Evolutionary conservation across 2,797 vertebrate genomes (phyloP).

Genomic region (Sebastes cheni): DNA sequence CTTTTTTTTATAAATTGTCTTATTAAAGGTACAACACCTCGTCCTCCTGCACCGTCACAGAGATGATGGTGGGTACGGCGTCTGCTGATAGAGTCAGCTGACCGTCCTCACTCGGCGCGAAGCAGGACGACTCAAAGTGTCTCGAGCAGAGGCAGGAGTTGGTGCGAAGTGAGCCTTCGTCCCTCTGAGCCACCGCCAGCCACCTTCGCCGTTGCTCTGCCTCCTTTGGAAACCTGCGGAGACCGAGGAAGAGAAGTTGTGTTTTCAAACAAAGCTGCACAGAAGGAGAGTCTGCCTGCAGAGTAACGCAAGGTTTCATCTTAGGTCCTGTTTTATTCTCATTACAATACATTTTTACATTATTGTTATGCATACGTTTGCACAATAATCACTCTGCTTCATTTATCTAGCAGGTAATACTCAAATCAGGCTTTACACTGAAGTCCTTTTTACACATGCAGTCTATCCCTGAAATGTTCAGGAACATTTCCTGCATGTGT

Average conservation of each 20-base stretch:
- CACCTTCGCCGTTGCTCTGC: constrained; percentile 35
- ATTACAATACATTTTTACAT: too few relatives aligned
- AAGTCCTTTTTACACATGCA: too few relatives aligned
- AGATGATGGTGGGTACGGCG: constrained; percentile 42
- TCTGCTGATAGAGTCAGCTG: constrained; percentile 30
- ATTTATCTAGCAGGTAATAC: too few relatives aligned
- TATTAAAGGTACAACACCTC: constrained; percentile 29
- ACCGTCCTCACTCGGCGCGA: constrained; percentile 16
- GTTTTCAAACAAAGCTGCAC: neutral
- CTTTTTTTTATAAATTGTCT: neutral
- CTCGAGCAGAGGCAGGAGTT: constrained; percentile 63
- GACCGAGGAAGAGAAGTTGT: neutral
- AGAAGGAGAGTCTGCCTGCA: neutral
- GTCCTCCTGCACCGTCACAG: neutral
- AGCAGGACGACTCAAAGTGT: constrained; percentile 64
- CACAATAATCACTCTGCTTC: too few relatives aligned
- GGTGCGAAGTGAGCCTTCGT: constrained; percentile 56
- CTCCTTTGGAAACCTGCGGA: constrained; percentile 60
- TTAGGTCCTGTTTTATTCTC: neutral
- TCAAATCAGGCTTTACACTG: too few relatives aligned
- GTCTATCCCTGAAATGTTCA: too few relatives aligned
- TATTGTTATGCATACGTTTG: too few relatives aligned
- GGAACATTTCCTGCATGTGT: too few relatives aligned
- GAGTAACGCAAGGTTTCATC: neutral
- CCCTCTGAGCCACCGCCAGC: constrained; percentile 64